Evolutionary conservation across 2,888 invertebrate genomes (phyloP), one percentile per base, ranked within the genome.

Genomic region (Sarcophaga subvicina): DNA sequence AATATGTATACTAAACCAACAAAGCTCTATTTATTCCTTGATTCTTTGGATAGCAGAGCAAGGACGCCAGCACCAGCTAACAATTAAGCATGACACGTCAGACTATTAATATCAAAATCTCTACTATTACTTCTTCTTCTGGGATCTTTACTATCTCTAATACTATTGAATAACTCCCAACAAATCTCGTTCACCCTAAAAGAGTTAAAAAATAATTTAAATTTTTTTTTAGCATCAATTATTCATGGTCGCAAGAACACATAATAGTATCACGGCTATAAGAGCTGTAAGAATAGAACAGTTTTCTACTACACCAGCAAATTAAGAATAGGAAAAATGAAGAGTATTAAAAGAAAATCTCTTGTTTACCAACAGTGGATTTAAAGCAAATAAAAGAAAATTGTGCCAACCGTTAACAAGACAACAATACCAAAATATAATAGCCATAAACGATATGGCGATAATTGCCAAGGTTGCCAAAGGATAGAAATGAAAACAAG

Each of bases 361-460:
- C 25, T 60, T 20, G 8, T 49, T 49, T 25, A 67, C 73, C n/a
- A 45, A 64, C 1, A 45, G 25, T 5, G n/a, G 27, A 37, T 25
- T 22, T n/a, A 59, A 72, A 66, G 1, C 17, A 69, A 67, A 62
- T 49, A 67, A 69, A 75, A 75, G 47, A n/a, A 69, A 62, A 20
- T 20, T 20, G 20, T 20, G 20, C 20, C 62, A 60, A 27, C 47
- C 49, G n/a, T 49, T 67, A 25, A n/a, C 45, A 37, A 37, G 60
- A 81, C 67, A 49, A 67, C 47, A 20, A 63, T 47, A 62, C 25
- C 25, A 11, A n/a, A 69, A 4, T 60, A n/a, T 60, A 60, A 67
- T 66, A 45, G 11, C 45, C 5, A 49, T 49, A 75, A 75, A 73
- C 67, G 60, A 75, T 80, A 69, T 69, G 27, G 27, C 67, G 17